Conservation (phyloP, 2,888 invertebrate genomes). For the Lasioglossum villosulum region DNA sequence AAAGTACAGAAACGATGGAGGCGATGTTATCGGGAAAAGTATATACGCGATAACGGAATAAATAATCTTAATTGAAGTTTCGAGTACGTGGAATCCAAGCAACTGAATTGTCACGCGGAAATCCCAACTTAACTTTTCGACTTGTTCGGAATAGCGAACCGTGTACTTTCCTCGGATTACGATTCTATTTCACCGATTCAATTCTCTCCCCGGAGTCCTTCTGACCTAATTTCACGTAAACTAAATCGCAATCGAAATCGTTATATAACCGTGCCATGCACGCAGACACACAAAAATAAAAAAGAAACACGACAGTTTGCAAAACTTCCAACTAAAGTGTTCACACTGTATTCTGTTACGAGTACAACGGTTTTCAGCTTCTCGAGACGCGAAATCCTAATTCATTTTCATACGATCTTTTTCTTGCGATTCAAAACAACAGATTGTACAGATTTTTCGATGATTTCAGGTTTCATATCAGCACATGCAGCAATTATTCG, state of each 20-base stretch:
- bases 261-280: neutral
- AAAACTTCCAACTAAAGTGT: neutral
- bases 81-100: neutral
- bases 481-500: no score
- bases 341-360: neutral
- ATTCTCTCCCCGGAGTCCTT: neutral
- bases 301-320: neutral
- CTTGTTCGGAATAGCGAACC: neutral
- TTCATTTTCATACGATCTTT: neutral
- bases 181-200: neutral
- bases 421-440: neutral
- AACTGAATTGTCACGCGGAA: neutral
- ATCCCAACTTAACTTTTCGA: neutral
- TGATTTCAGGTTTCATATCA: no score
- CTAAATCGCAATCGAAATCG: constrained; percentile 12
- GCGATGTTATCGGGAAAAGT: neutral
- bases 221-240: constrained; percentile 21
- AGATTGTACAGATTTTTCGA: no score
- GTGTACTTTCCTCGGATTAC: constrained; percentile 4
- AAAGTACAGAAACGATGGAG: constrained; percentile 21
- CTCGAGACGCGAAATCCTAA: neutral
- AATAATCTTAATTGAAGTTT: constrained; percentile 18
- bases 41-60: constrained; percentile 21
- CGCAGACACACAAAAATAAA: neutral
- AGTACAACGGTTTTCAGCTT: neutral